These are phyloP conservation scores for Leucophenga montana DNA, from an alignment of 2,888 invertebrate species.

Conservation along the genomic window DNA sequence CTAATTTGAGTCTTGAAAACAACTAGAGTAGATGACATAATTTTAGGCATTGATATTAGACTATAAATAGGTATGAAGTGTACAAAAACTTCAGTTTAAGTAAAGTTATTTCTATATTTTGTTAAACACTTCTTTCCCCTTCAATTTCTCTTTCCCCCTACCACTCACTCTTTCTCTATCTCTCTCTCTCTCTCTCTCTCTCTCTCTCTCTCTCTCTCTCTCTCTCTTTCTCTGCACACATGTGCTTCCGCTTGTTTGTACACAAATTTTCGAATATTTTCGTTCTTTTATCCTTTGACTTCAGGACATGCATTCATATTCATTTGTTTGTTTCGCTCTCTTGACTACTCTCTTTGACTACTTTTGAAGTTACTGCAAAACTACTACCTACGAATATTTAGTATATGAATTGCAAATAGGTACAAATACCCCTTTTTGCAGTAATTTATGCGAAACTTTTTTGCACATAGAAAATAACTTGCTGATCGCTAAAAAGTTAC, in stretches of 20 bases:
- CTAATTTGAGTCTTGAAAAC: too few species aligned
- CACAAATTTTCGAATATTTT: conserved; percentile 12
- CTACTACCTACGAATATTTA: conserved; percentile 38
- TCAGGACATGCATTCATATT: not conserved
- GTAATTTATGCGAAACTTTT: conserved; percentile 12
- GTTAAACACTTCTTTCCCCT: not conserved
- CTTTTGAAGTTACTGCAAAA: conserved; percentile 32
- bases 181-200: not conserved
- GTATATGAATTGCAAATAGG: conserved; percentile 11
- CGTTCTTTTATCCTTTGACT: not conserved
- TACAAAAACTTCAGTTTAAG: not conserved
- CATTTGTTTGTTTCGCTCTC: not conserved
- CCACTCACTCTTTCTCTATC: not conserved
- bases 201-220: not conserved
- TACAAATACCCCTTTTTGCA: too few species aligned
- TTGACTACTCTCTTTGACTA: not conserved
- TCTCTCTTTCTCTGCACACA: not conserved
- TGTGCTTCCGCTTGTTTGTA: conserved; percentile 17
- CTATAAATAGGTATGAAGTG: too few species aligned
- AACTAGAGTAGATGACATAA: too few species aligned
- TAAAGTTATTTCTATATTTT: not conserved
- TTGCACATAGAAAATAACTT: not conserved
- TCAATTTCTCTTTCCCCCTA: not conserved
- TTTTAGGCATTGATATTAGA: too few species aligned
- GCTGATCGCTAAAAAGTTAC: not conserved